Base-by-base conservation (phyloP, 2,888 invertebrate species). In the Chaetogeoica ovagalla region DNA sequence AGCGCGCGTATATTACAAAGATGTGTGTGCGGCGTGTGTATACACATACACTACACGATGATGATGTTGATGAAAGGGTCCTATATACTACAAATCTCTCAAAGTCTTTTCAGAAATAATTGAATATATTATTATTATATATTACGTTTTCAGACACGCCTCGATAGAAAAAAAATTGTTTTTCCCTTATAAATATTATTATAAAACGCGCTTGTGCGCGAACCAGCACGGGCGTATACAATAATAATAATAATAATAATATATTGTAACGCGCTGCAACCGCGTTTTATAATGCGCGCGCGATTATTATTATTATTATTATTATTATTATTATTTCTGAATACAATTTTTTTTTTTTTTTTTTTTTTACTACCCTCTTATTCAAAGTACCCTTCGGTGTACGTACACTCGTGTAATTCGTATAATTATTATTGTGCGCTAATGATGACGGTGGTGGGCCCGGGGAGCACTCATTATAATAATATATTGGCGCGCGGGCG, bases 351-450 rank as follows among this genome's bases (percentile, higher is more conserved):
- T 63, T 17, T 52, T 48, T 48, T 30, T 11, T 63, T 17, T 52
- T 48, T 48, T 30, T 30, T 30, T 30, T 30, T 30, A 4, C 4
- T 30, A 30, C 30, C 68, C 62, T 62, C 62, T 55, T 17, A 52
- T 48, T 21, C n/a, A 5, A 39, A 77, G 77, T 70, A 55, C 77
- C 77, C 76, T 68, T 76, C 68, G 43, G 52, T 11, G 48, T 37
- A 30, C 30, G 48, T 37, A 30, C 30, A 30, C 69, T 62, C 69
- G 60, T 70, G 48, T 70, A 77, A 77, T 70, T 70, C 60, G 48
- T 76, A 76, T 69, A 66, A 76, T 76, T 76, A 59, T 76, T 76
- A 70, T 60, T 60, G 60, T 77, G 37, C 69, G 19, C 77, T 77
- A 77, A 77, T 77, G 77, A 77, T 70, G n/a, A n/a, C n/a, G 69